Conservation (phyloP, 2,797 vertebrate species). For the Emys orbicularis region DNA sequence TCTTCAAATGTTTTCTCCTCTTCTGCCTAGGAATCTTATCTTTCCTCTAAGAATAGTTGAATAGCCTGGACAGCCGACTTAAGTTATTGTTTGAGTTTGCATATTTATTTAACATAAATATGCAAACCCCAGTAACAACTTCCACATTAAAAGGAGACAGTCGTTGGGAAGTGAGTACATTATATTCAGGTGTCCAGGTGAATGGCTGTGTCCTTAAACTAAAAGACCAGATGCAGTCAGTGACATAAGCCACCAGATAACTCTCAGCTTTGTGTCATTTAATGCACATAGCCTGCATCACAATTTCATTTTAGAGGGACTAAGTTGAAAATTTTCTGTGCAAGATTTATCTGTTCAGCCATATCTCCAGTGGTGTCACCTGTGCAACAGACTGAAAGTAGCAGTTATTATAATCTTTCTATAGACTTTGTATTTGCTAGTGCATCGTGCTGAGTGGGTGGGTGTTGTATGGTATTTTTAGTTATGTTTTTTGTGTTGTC, state of each 20-base stretch:
- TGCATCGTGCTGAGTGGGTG: background rate
- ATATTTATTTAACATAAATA: background rate
- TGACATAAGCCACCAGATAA: background rate
- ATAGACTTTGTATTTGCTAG: accelerated
- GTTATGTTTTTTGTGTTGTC: background rate
- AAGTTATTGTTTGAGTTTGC: background rate
- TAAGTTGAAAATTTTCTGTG: accelerated
- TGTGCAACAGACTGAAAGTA: background rate
- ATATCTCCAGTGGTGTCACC: background rate
- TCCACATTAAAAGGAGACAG: accelerated
- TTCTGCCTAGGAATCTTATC: background rate
- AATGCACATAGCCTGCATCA: background rate
- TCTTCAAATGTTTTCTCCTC: background rate
- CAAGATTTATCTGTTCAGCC: background rate
- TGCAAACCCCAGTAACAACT: background rate
- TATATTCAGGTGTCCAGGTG: background rate
- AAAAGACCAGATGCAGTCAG: background rate
- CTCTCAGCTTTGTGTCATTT: background rate
- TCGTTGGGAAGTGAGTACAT: accelerated
- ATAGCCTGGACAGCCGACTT: background rate
- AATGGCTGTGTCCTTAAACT: background rate
- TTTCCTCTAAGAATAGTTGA: background rate
- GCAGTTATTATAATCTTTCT: background rate
- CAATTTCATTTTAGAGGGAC: accelerated
- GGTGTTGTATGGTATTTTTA: background rate